Base-by-base conservation (phyloP, 2,113 vertebrate genomes). In the Neolamprologus kungweensis region DNA sequence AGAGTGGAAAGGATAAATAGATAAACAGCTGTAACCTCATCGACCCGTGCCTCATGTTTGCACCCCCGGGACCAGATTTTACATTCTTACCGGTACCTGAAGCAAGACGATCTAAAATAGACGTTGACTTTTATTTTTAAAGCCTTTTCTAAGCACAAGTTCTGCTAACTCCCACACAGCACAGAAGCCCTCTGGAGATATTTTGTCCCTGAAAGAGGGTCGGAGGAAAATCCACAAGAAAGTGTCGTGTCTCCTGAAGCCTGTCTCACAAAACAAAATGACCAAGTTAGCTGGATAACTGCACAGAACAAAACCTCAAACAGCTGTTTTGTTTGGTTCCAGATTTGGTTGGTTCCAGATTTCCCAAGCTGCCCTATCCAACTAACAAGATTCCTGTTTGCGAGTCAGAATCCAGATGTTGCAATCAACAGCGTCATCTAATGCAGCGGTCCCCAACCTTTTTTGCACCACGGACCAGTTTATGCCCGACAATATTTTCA, bases 381-480 rank as follows among this genome's bases (percentile, higher is more conserved):
- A 26, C 57, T 42, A 86, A 80, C 23, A 80, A 5, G 23, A 50
- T 40, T 80, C 42, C 37, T 40, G 17, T 60, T n/a, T 5, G 19
- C 17, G 53, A 83, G 42, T 31, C 7, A 60, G 85, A 71, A 35
- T 50, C 84, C 57, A 80, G 57, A 86, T 75, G n/a, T 9, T 21
- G 45, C 19, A 21, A 65, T 68, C 53, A 42, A 35, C 4, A 84
- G 58, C 3, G 0, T 51, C 50, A 40, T 26, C 78, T 68, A 79
- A 58, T 60, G 2, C 21, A 80, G 42, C 0, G 0, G 13, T 45
- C 1, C 0, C 42, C 42, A 45, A 45, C 42, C 42, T 14, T 45
- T 45, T 45, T 14, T 14, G 42, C 2, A 0, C 13, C 42, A 45
- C 3, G 42, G 42, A 45, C 42, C 13, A 6, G 3, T 45, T 45